These are phyloP conservation scores for Balaenoptera acutorostrata DNA, from an alignment of 2,113 vertebrate species.

Conservation along the genomic window DNA sequence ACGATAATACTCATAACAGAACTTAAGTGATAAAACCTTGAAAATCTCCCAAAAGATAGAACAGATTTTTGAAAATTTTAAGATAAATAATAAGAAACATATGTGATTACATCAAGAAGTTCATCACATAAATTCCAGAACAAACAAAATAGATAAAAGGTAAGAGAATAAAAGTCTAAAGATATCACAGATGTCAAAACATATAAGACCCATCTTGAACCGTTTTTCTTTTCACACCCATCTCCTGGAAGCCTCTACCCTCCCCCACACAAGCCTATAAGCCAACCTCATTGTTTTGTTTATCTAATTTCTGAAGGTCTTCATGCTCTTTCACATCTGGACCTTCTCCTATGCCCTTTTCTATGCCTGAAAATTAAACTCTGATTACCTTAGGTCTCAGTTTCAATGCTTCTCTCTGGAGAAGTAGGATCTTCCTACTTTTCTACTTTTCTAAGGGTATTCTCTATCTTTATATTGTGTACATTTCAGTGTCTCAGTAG, in stretches of 20 bases:
- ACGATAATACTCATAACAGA: neutral
- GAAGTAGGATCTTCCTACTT: neutral
- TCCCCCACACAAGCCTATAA: neutral
- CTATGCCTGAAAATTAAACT: neutral
- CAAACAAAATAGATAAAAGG: neutral
- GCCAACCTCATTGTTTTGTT: too few species aligned
- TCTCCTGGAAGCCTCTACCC: neutral
- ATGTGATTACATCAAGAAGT: neutral
- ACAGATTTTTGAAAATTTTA: neutral
- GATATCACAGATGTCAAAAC: neutral
- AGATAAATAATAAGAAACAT: neutral
- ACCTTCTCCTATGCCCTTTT: neutral
- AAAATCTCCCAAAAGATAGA: neutral
- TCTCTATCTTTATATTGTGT: neutral
- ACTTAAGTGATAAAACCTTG: neutral
- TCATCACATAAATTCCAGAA: neutral
- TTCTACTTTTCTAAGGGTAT: neutral
- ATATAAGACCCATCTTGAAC: neutral
- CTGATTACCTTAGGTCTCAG: neutral
- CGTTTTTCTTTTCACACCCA: neutral
- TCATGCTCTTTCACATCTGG: neutral
- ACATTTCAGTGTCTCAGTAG: neutral
- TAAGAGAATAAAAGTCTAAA: neutral
- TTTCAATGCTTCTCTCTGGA: neutral
- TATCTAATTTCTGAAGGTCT: neutral